Conservation (phyloP, 1,140 invertebrate genomes). For the Fopius arisanus region DNA sequence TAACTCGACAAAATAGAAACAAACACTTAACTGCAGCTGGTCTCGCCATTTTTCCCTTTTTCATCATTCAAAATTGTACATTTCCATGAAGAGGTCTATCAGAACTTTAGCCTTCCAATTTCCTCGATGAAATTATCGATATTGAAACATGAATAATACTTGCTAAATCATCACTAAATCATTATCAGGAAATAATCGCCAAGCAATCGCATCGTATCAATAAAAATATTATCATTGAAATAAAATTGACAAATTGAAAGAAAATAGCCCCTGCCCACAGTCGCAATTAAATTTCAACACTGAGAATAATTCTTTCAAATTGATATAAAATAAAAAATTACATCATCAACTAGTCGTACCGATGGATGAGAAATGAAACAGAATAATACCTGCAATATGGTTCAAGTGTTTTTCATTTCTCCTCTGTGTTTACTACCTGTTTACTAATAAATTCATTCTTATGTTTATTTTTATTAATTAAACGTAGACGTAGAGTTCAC, state of each 20-base stretch:
- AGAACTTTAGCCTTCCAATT: background rate
- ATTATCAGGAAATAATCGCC: slow-evolving; percentile 35
- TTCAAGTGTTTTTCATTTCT: background rate
- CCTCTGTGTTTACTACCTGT: background rate
- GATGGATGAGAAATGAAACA: background rate
- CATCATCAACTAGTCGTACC: background rate
- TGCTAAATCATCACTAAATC: background rate
- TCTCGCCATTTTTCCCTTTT: slow-evolving; percentile 32
- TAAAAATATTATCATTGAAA: slow-evolving; percentile 25
- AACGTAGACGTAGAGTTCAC: background rate
- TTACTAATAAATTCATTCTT: slow-evolving; percentile 5
- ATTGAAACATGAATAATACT: background rate
- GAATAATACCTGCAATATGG: background rate
- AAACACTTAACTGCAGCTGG: slow-evolving; percentile 42
- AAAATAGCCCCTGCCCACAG: background rate
- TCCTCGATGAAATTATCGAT: background rate
- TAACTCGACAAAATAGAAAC: slow-evolving; percentile 5
- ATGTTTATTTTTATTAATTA: background rate
- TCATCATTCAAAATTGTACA: background rate
- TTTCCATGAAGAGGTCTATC: background rate
- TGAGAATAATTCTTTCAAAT: too few relatives aligned
- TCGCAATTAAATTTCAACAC: background rate
- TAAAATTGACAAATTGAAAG: slow-evolving; percentile 26
- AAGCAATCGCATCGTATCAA: slow-evolving; percentile 29
- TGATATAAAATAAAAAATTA: too few relatives aligned